Conservation (phyloP, 92 coral and sea anemone genomes). For the Siderastrea radians region DNA sequence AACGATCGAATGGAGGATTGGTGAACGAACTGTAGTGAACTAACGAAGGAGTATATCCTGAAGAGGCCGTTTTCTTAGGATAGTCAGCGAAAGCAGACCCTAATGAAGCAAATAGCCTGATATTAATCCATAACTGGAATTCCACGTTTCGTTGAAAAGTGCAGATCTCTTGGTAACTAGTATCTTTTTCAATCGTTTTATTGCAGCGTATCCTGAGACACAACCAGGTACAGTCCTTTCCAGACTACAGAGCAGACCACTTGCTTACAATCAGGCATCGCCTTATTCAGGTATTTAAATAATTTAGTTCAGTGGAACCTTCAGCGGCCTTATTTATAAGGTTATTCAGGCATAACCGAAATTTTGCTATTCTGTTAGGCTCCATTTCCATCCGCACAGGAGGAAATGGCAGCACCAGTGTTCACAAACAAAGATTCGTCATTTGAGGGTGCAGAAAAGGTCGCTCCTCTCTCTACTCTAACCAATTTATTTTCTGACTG, state of each 20-base stretch:
- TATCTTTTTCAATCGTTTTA: background rate
- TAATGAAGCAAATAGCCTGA: too few relatives aligned
- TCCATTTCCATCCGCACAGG: too few relatives aligned
- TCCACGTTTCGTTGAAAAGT: background rate
- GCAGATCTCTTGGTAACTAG: background rate
- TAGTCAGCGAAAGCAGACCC: background rate
- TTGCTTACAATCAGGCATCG: constrained; percentile 3
- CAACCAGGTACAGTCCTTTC: background rate
- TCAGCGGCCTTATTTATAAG: background rate
- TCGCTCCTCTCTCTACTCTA: background rate
- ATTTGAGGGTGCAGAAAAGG: background rate
- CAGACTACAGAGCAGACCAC: background rate
- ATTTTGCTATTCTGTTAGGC: too few relatives aligned
- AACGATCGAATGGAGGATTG: background rate
- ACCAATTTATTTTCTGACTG: too few relatives aligned
- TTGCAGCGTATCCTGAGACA: constrained; percentile 28
- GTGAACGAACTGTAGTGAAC: background rate
- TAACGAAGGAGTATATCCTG: background rate
- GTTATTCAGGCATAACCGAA: too few relatives aligned
- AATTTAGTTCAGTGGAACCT: background rate
- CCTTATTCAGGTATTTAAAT: constrained; percentile 18
- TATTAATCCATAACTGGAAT: too few relatives aligned
- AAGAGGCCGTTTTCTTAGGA: background rate
- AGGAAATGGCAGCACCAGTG: too few relatives aligned
- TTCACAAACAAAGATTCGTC: too few relatives aligned